Conservation (phyloP, 2,888 invertebrate species). For the Diaperis boleti region DNA sequence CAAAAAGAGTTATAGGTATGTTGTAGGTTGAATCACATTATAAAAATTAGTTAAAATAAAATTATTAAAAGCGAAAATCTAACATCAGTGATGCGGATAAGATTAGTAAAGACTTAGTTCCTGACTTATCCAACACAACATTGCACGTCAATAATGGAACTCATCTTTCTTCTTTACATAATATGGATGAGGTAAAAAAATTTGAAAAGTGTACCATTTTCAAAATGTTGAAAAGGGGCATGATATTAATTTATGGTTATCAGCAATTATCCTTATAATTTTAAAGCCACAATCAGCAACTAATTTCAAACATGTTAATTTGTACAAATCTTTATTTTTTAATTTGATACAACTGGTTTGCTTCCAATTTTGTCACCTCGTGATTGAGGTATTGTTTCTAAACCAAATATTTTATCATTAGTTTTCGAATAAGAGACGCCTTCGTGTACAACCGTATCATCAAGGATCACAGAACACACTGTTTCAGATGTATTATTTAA, state of each 20-base stretch:
- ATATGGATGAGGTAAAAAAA: background rate
- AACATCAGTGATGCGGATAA: no score
- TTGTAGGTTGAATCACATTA: no score
- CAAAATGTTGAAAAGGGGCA: slow-evolving; percentile 1
- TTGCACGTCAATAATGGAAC: no score
- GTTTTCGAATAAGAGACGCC: background rate
- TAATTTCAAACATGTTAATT: background rate
- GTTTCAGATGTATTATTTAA: background rate
- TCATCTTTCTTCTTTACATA: no score
- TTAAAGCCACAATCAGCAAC: background rate
- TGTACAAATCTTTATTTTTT: background rate
- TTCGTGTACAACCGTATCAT: background rate
- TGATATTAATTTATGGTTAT: background rate
- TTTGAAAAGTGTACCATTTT: background rate
- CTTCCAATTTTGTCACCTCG: no score
- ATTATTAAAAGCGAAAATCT: no score
- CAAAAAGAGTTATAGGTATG: no score
- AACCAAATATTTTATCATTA: background rate
- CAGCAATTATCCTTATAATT: background rate
- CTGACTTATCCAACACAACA: no score
- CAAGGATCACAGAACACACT: background rate
- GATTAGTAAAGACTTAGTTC: no score
- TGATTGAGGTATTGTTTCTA: no score
- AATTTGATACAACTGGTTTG: background rate
- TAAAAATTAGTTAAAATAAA: no score